Conservation (phyloP, 2,797 vertebrate genomes). For the Malurus splendens region DNA sequence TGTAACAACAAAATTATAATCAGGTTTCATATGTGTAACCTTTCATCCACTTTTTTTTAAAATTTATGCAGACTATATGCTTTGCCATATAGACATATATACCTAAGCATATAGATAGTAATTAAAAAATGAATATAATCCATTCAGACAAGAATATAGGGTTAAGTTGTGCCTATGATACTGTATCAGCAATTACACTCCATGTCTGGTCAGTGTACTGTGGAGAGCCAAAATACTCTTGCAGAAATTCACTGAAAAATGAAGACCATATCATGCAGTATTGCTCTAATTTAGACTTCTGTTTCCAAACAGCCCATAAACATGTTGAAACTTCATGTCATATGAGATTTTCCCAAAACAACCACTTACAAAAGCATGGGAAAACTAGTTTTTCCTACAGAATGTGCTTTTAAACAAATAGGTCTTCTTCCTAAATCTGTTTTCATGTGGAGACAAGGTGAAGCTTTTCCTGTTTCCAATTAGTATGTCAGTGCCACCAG, state of each 20-base stretch:
- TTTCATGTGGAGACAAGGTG: neutral
- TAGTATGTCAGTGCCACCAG: rapidly evolving
- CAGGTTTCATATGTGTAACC: neutral
- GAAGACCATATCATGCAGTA: neutral
- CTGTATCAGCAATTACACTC: neutral
- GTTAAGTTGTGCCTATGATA: neutral
- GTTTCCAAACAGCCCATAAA: neutral
- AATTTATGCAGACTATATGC: neutral
- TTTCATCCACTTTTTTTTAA: neutral
- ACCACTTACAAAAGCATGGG: neutral
- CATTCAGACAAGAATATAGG: neutral
- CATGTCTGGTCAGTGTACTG: neutral
- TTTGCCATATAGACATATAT: neutral
- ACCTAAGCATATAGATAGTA: neutral
- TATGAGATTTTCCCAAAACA: neutral
- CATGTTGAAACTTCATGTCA: neutral
- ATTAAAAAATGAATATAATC: neutral
- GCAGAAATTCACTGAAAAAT: neutral
- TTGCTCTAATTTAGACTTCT: neutral
- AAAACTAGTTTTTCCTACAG: neutral
- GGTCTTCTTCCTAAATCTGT: neutral
- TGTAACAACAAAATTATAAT: neutral
- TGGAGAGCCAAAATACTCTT: neutral
- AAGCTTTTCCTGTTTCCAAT: neutral
- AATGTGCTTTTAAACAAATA: neutral